Base-by-base conservation (phyloP, 2,888 invertebrate genomes). In the Oscheius sp. region DNA sequence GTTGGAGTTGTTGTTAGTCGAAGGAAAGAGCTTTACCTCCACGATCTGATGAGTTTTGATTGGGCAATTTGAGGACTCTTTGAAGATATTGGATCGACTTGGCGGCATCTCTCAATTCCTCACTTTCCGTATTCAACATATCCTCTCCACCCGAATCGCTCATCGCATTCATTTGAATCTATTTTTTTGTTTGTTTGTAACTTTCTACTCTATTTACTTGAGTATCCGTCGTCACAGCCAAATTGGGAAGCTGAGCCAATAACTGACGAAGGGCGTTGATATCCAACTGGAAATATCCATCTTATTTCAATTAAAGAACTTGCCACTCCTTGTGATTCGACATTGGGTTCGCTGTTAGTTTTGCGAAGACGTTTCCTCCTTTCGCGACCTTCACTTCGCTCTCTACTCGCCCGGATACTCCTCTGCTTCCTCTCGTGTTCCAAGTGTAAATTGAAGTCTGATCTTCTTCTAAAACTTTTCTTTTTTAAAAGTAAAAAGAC, bases 21-120 rank as follows among this genome's bases (percentile, higher is more conserved):
- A 1, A 4, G 8, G 29, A 42, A 17, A 23, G 29, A 25, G 23
- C 29, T 17, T 5, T 6, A 66, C 73, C 73, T 63, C 75, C 78
- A 20, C 74, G 64, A 70, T 78, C 78, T 1, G 75, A 74, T n/a
- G 78, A 75, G 12, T 52, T 31, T 58, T 77, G 77, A 2, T 69
- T 66, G 15, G 79, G 79, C 29, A 74, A 72, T 58, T 82, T 82
- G 29, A 82, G 73, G 3, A 80, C 81, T 37, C 82, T 55, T 64
- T 82, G 78, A 15, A 85, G 74, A 12, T 77, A 78, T 63, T 83
- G 82, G 27, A 85, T 85, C 37, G 76, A 76, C 53, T 83, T 77
- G n/a, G 84, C 85, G 0, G 84, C 85, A 52, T 85, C 84, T 46
- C 77, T 70, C 50, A 85, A 70, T 66, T 85, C 85, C 66, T 84